A percentile compares a stretch with the other conserved stretches of the same genome.
Evolutionary conservation across 1,140 invertebrate genomes (phyloP).

Genomic region (Brachionus asplanchnoidis): DNA sequence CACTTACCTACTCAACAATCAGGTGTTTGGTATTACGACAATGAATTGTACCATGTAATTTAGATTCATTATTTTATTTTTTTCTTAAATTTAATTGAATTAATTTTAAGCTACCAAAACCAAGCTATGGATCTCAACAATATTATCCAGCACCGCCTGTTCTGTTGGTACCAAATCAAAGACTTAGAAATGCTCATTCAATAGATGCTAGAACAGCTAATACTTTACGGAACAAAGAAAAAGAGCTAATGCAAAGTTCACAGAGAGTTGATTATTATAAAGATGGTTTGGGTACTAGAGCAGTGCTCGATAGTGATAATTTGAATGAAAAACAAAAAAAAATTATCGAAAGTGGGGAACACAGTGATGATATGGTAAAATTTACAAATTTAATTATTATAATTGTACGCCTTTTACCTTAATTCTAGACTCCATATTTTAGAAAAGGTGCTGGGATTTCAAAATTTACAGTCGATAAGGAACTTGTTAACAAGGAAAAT

Average conservation of each 20-base stretch:
- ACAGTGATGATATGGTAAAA: neutral
- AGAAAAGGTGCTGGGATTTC: neutral
- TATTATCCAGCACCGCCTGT: constrained; percentile 33
- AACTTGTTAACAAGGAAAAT: neutral
- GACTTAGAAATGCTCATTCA: neutral
- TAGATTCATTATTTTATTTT: neutral
- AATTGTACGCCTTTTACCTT: neutral
- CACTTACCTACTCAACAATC: constrained; percentile 14
- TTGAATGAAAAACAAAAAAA: neutral
- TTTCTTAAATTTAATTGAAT: neutral
- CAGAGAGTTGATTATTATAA: constrained; percentile 33
- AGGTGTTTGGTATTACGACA: constrained; percentile 37
- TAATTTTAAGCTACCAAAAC: neutral
- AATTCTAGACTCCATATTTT: constrained; percentile 21
- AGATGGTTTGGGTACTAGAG: constrained; percentile 33
- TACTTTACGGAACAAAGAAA: constrained; percentile 35
- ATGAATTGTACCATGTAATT: constrained; percentile 24
- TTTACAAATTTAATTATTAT: neutral
- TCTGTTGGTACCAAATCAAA: constrained; percentile 10
- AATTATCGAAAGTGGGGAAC: neutral
- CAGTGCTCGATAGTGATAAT: constrained; percentile 8
- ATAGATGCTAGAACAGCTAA: constrained; percentile 24
- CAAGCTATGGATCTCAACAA: neutral
- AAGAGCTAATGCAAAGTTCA: constrained; percentile 23
- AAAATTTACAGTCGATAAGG: neutral